Evolutionary conservation across 2,888 invertebrate genomes (phyloP).

Genomic region (Laothoe populi): DNA sequence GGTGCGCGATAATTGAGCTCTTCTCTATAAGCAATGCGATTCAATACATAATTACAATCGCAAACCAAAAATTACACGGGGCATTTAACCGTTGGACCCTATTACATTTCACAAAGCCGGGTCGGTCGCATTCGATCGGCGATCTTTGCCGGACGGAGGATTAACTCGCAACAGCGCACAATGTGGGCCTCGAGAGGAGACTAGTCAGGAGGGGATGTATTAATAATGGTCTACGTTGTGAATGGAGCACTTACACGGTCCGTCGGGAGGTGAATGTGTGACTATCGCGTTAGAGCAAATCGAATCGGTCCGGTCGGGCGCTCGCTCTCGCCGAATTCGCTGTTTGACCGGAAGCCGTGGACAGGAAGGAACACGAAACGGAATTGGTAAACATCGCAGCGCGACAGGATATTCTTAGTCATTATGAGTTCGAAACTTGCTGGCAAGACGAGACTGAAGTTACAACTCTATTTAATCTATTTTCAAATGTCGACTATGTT

Average conservation of each 20-base stretch:
- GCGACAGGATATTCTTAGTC: conserved; percentile 41
- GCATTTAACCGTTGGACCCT: conserved; percentile 78
- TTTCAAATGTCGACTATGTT: background rate
- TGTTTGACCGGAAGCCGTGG: conserved; percentile 65
- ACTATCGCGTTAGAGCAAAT: conserved; percentile 81
- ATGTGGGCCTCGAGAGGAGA: conserved; percentile 74
- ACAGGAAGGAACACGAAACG: conserved; percentile 54
- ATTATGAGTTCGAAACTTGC: conserved; percentile 9
- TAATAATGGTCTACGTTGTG: conserved; percentile 80
- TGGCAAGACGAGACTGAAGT: background rate
- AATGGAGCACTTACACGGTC: conserved; percentile 83
- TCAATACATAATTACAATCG: conserved; percentile 82
- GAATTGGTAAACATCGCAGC: conserved; percentile 50
- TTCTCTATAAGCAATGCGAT: conserved; percentile 71
- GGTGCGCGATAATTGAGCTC: conserved; percentile 80
- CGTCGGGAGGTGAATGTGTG: conserved; percentile 79
- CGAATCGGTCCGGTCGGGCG: conserved; percentile 74
- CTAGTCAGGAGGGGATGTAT: conserved; percentile 75
- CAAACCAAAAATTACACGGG: conserved; percentile 83
- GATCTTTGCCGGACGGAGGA: conserved; percentile 79
- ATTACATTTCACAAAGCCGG: conserved; percentile 78
- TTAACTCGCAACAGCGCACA: conserved; percentile 75
- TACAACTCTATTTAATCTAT: background rate
- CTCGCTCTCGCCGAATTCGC: conserved; percentile 70
- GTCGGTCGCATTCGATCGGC: conserved; percentile 73